Evolutionary conservation across 2,797 vertebrate species (phyloP), one percentile per base, ranked within the genome.

Genomic region (Chaenodraco wilsoni): DNA sequence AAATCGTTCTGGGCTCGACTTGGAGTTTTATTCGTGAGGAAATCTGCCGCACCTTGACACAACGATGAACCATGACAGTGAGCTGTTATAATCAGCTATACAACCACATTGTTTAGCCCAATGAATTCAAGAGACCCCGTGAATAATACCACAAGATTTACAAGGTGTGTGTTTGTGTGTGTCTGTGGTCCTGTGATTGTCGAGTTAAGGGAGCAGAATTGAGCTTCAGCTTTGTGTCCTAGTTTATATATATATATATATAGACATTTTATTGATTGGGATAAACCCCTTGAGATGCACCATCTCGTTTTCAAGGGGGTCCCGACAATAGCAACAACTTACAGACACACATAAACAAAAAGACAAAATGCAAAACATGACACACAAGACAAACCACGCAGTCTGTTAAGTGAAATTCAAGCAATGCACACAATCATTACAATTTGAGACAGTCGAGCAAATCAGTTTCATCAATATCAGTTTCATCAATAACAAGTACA

Each of bases 81-180:
- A 82, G 77, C 68, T 64, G 65, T 65, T 67, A 72, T 78, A 78
- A 86, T 88, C 62, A 72, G 76, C 80, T 73, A 59, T 64, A 78
- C 57, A 78, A 84, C 67, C 77, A 59, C 65, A 77, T 61, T 82
- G 67, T 82, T 88, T 80, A 76, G 81, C 84, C 76, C 50, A 54
- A 84, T 51, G 69, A 86, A 83, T 63, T 37, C 67, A 76, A 75
- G 66, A 72, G 61, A 76, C 67, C 62, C 55, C n/a, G 72, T 59
- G 70, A 77, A 78, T 64, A 75, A 87, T 79, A 65, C 80, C 72
- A 83, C 66, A 54, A 80, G 64, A 88, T 85, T 89, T 78, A 81
- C 81, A 63, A 5, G 27, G 68, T 50, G 49, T 62, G 9, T 55
- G 27, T 67, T 43, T 57, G 44, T 50, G 63, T 49, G 72, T 44